These are phyloP conservation scores for Percina caprodes DNA, from an alignment of 2,113 vertebrate genomes.

Conservation along the genomic window DNA sequence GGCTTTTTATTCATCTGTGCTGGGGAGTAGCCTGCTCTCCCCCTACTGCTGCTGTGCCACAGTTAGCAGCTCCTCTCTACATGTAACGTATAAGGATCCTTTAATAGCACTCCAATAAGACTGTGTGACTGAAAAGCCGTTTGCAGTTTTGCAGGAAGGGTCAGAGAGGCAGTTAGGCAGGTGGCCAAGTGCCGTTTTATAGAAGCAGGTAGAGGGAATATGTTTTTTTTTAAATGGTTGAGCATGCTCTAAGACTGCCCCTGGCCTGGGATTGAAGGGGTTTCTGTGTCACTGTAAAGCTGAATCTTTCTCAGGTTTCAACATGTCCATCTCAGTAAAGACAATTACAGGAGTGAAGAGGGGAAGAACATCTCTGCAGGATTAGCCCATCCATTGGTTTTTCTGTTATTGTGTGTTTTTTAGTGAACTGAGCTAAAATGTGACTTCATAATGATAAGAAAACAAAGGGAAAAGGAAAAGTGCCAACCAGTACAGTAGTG, in stretches of 20 bases:
- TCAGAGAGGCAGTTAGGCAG: slow-evolving; percentile 1
- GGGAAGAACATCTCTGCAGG: background rate
- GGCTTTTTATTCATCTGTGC: slow-evolving; percentile 9
- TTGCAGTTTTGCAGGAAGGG: slow-evolving; percentile 22
- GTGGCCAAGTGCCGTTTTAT: slow-evolving; percentile 9
- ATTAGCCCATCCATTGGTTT: slow-evolving; percentile 38
- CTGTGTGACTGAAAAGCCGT: slow-evolving; percentile 30
- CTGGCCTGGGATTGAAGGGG: slow-evolving; percentile 11
- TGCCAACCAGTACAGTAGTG: slow-evolving; percentile 34
- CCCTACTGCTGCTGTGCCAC: slow-evolving; percentile 1
- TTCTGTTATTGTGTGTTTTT: slow-evolving; percentile 25
- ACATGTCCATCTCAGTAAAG: slow-evolving; percentile 26
- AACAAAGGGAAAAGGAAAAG: slow-evolving; percentile 35
- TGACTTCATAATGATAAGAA: slow-evolving; percentile 60
- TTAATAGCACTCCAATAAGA: slow-evolving; percentile 22
- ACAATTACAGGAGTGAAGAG: slow-evolving; percentile 33
- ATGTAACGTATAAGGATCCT: slow-evolving; percentile 25
- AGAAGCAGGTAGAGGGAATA: background rate
- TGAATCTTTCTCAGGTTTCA: slow-evolving; percentile 49
- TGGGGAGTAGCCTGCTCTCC: background rate
- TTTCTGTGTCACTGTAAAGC: slow-evolving; percentile 29
- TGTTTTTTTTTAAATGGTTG: background rate
- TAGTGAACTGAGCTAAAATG: slow-evolving; percentile 65
- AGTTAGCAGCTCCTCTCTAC: slow-evolving; percentile 25
- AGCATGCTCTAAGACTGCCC: slow-evolving; percentile 16